Evolutionary conservation across 2,888 invertebrate genomes (phyloP).

Genomic region (Sinohyriopsis cumingii): DNA sequence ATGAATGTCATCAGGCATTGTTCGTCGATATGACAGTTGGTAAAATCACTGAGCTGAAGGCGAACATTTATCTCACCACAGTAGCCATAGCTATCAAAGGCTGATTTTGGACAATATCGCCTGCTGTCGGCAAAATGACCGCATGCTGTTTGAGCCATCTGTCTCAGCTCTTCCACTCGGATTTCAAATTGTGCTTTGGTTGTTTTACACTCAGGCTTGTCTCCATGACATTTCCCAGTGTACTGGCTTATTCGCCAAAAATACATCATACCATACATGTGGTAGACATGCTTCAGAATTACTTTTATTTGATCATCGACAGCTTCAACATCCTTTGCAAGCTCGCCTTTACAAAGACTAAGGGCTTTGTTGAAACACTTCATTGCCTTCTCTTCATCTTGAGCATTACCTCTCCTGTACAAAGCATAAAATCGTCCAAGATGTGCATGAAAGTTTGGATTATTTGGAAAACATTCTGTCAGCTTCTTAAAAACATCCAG

Average conservation of each 20-base stretch:
- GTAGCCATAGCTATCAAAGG: conserved; percentile 30
- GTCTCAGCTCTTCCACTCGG: conserved; percentile 21
- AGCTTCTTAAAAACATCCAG: conserved; percentile 31
- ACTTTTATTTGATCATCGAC: conserved; percentile 25
- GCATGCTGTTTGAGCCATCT: conserved; percentile 34
- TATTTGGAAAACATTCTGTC: conserved; percentile 28
- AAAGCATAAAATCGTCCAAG: conserved; percentile 37
- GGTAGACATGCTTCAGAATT: conserved; percentile 43
- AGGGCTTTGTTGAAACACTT: conserved; percentile 31
- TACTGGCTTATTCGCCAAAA: conserved; percentile 21
- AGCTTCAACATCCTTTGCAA: conserved; percentile 14
- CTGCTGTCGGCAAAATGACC: conserved; percentile 30
- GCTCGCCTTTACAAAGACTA: conserved; percentile 19
- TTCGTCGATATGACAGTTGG: conserved; percentile 15
- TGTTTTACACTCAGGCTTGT: conserved; percentile 9
- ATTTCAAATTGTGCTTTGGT: conserved; percentile 11
- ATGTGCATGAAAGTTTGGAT: conserved; percentile 42
- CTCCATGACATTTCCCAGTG: conserved; percentile 27
- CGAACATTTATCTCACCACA: conserved; percentile 39
- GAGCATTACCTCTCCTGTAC: conserved; percentile 32
- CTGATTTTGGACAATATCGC: conserved; percentile 28
- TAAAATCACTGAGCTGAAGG: conserved; percentile 39
- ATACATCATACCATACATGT: conserved; percentile 48
- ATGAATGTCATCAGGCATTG: conserved; percentile 13
- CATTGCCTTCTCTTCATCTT: conserved; percentile 29